Evolutionary conservation across 2,888 invertebrate species (phyloP), one percentile per base, ranked within the genome.

Genomic region (Euplagia quadripunctaria): DNA sequence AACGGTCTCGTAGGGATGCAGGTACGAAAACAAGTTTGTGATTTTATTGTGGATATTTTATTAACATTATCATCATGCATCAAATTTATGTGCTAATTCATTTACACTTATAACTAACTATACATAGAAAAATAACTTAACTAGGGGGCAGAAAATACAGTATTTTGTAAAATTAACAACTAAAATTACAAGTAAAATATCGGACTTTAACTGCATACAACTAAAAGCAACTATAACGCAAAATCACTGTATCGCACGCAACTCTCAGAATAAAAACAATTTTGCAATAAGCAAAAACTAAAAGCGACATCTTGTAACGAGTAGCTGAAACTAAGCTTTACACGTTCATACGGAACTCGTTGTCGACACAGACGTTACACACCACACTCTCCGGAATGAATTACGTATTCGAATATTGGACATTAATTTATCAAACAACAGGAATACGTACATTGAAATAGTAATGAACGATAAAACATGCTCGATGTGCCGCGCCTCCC

Each of bases 31-130:
- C 86, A 85, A 86, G 76, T 79, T 88, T 94, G 91, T 72, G 92
- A 92, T 95, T 95, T 95, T 95, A 94, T 94, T 93, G 94, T 94
- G 93, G 94, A 94, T 94, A 95, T 95, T 96, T 95, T 95, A 95
- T 95, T 95, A 96, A 96, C 95, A 94, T 95, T 95, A 95, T 94
- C 94, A 95, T 96, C 95, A 96, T 96, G 95, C 95, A 95, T 96
- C 95, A 93, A 95, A 94, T 94, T 92, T 95, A 96, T 92, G 95
- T 95, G 93, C 95, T 95, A 94, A 93, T 89, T 94, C 94, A 95
- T 95, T 94, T 96, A 96, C 95, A 96, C 95, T 94, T 96, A 96
- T 91, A 93, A 95, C 95, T 96, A 96, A 90, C 95, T 96, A 95
- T 96, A 96, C 96, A 96, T 95, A 95, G 94, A 95, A 95, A 95